phyloP scores from a whole-genome alignment of 2,113 vertebrate genomes.

The Cavia porcellus region DNA sequence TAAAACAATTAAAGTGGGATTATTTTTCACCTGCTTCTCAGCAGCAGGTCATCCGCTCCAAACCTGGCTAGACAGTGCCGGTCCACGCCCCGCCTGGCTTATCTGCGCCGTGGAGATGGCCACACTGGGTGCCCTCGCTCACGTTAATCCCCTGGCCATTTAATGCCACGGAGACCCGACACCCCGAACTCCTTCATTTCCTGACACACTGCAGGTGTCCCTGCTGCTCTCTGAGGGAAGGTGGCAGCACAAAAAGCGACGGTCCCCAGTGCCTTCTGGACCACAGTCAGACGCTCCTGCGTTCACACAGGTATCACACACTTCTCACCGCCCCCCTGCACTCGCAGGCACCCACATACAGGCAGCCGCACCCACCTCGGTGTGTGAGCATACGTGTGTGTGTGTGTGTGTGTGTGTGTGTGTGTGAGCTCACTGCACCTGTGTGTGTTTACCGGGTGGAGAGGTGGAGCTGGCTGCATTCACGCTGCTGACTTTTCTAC shows the following conservation, averaged over 20 bases:
- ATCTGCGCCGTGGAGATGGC: constrained; percentile 48
- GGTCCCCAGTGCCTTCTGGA: neutral
- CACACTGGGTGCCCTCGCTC: constrained; percentile 1
- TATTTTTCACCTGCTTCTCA: constrained; percentile 77
- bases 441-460: neutral
- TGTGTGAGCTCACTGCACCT: neutral
- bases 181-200: constrained; percentile 51
- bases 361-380: accelerated
- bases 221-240: constrained; percentile 40
- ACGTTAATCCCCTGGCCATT: constrained; percentile 65
- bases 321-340: neutral
- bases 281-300: neutral
- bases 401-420: neutral
- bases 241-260: neutral
- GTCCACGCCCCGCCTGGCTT: constrained; percentile 66
- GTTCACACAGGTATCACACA: accelerated
- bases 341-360: neutral
- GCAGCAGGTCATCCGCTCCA: constrained; percentile 42
- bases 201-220: constrained; percentile 58
- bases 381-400: accelerated
- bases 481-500: neutral
- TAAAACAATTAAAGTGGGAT: constrained; percentile 78
- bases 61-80: constrained; percentile 23
- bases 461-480: neutral
- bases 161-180: constrained; percentile 68